These are phyloP conservation scores for Eristalinus aeneus DNA, from an alignment of 2,888 invertebrate species.

Conservation along the genomic window DNA sequence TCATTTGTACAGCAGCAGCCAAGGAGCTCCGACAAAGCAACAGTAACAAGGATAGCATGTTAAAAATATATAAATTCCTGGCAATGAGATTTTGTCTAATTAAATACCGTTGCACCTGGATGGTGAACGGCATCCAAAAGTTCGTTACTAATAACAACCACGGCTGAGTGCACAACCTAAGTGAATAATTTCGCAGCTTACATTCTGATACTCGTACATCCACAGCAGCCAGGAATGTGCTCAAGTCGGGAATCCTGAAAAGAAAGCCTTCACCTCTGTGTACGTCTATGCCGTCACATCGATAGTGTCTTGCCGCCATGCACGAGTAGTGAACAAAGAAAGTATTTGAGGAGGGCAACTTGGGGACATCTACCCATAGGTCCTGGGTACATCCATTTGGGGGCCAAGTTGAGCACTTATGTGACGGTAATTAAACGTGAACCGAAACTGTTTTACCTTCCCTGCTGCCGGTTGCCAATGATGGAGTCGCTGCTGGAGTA, in stretches of 20 bases:
- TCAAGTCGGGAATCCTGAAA: slow-evolving; percentile 25
- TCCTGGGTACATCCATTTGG: slow-evolving; percentile 4
- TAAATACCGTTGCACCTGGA: slow-evolving; percentile 55
- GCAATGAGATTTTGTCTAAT: slow-evolving; percentile 55
- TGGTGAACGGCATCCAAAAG: slow-evolving; percentile 23
- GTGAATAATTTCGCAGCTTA: slow-evolving; percentile 39
- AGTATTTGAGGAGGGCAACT: slow-evolving; percentile 8
- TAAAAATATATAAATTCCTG: slow-evolving; percentile 47
- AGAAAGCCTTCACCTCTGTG: slow-evolving; percentile 12
- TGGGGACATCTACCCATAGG: neutral
- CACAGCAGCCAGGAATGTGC: slow-evolving; percentile 1
- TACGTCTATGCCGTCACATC: neutral
- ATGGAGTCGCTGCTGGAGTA: slow-evolving; percentile 17
- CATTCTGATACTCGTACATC: neutral
- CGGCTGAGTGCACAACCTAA: slow-evolving; percentile 38
- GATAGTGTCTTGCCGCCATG: neutral
- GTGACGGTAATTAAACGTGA: slow-evolving; percentile 46
- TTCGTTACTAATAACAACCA: slow-evolving; percentile 44
- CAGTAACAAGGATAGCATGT: slow-evolving; percentile 31
- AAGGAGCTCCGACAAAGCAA: neutral
- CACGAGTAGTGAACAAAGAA: slow-evolving; percentile 11
- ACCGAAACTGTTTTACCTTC: slow-evolving; percentile 38
- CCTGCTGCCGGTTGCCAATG: neutral
- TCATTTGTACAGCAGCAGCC: neutral
- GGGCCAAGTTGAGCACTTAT: slow-evolving; percentile 5